A percentile compares a stretch with the other conserved stretches of the same genome.
These are phyloP conservation scores for Squalus acanthias DNA, from an alignment of 2,797 vertebrate species.

Conservation along the genomic window DNA sequence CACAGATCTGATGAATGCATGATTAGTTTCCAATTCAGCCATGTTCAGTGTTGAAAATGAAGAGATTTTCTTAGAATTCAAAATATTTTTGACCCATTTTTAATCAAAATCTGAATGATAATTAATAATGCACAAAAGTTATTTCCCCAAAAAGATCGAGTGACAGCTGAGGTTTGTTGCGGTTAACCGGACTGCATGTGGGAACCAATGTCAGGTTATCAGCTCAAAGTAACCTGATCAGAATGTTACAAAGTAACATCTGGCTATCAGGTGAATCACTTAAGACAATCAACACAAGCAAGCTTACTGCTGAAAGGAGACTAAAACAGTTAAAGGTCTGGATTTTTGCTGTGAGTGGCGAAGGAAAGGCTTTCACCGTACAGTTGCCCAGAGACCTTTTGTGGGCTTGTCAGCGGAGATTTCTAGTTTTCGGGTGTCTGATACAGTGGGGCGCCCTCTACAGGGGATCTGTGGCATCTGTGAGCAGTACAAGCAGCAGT, in stretches of 20 bases:
- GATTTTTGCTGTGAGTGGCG: not conserved
- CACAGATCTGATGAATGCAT: not conserved
- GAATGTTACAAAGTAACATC: not conserved
- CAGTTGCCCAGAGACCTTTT: not conserved
- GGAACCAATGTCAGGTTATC: not conserved
- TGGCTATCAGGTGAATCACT: not conserved
- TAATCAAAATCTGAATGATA: too few species aligned
- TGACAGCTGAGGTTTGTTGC: not conserved
- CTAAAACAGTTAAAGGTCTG: not conserved
- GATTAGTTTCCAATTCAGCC: not conserved
- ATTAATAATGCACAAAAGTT: not conserved
- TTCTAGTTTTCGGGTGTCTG: not conserved
- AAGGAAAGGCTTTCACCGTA: not conserved
- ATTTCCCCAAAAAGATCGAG: not conserved
- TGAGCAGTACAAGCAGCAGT: not conserved
- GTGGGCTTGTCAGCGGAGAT: not conserved
- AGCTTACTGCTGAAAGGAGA: not conserved
- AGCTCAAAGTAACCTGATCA: not conserved
- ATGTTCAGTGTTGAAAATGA: not conserved
- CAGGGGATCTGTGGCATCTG: not conserved
- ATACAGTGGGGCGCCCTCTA: not conserved
- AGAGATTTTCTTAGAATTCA: not conserved
- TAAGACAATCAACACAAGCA: not conserved
- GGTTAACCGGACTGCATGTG: not conserved
- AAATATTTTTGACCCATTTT: not conserved